Evolutionary conservation across 2,113 vertebrate genomes (phyloP), one percentile per base, ranked within the genome.

Genomic region (Pterocles burchelli): DNA sequence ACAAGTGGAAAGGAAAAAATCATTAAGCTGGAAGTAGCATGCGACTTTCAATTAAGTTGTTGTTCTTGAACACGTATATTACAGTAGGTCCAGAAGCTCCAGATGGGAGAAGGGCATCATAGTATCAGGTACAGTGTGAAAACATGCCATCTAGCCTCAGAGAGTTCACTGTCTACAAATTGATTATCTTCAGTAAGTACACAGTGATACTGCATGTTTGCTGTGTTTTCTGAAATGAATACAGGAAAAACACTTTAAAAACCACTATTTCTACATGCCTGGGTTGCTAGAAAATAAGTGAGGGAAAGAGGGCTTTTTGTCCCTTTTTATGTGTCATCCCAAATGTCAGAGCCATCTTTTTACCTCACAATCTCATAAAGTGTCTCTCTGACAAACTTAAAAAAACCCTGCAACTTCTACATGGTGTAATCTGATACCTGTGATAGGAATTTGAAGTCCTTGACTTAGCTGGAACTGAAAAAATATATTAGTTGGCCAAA

Each of bases 1-100:
- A 96, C 89, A 94, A 88, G 72, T 74, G 65, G 65, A 79, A 85
- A 93, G 73, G 72, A 85, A 88, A 90, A 91, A 88, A 86, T 74
- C 83, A 89, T 93, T 92, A 85, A 58, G 78, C 61, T 90, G 74
- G 55, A 89, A 90, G 74, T 51, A 87, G 73, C 2, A 0, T 34
- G 66, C 85, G 46, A 57, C 58, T 59, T 65, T 63, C 73, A 95
- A 83, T 96, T 94, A 85, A 85, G 67, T 51, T 83, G 62, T 81
- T 91, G 43, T 81, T 94, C 87, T 22, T 91, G 84, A 93, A 72
- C 3, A 46, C 38, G 67, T 51, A 57, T 84, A 89, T 90, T 85
- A 68, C 58, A 52, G 77, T 5, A 25, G 11, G 57, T 45, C 34
- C 66, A 78, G 58, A 66, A 90, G 77, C 49, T 61, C 38, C 51